Percentiles rank a stretch among this genome's conserved stretches.
Evolutionary conservation across 53 echinoderm and acorn worm species (phyloP).

Genomic region (Stichopus horrens): DNA sequence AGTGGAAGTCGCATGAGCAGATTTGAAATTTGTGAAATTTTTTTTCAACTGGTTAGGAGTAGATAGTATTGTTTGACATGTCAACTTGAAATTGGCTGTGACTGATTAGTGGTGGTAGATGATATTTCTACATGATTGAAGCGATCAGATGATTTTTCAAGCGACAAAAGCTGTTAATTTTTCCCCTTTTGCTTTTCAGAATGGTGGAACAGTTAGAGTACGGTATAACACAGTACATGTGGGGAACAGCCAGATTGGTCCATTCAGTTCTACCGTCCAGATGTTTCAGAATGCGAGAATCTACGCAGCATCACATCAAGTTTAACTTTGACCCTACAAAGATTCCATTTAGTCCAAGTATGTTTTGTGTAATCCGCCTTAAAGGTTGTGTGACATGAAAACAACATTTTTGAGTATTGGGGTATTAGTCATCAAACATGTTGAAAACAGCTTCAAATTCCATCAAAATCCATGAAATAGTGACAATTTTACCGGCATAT

Average conservation of each 20-base stretch:
- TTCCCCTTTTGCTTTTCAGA: conserved; percentile 42
- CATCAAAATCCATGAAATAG: too few relatives aligned
- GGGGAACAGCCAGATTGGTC: conserved; percentile 79
- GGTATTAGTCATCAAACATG: neutral
- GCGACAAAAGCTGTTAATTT: neutral
- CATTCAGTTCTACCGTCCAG: conserved; percentile 85
- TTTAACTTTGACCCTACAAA: conserved; percentile 82
- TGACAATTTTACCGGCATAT: too few relatives aligned
- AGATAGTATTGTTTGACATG: too few relatives aligned
- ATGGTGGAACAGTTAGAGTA: conserved; percentile 74
- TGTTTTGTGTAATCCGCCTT: neutral
- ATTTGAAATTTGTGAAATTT: too few relatives aligned
- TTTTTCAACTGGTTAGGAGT: too few relatives aligned
- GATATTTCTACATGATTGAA: neutral
- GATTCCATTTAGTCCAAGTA: conserved; percentile 88
- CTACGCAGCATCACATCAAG: conserved; percentile 81
- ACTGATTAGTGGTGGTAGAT: neutral
- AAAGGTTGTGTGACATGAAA: too few relatives aligned
- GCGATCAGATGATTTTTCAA: neutral
- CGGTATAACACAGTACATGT: conserved; percentile 82
- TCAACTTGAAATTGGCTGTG: too few relatives aligned
- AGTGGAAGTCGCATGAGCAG: too few relatives aligned
- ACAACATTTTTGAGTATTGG: neutral
- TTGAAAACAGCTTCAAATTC: too few relatives aligned
- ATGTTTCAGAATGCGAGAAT: conserved; percentile 81